Percentiles rank a stretch among this genome's conserved stretches.
These are phyloP conservation scores for Equus przewalskii DNA, from an alignment of 2,113 vertebrate genomes.

Conservation along the genomic window DNA sequence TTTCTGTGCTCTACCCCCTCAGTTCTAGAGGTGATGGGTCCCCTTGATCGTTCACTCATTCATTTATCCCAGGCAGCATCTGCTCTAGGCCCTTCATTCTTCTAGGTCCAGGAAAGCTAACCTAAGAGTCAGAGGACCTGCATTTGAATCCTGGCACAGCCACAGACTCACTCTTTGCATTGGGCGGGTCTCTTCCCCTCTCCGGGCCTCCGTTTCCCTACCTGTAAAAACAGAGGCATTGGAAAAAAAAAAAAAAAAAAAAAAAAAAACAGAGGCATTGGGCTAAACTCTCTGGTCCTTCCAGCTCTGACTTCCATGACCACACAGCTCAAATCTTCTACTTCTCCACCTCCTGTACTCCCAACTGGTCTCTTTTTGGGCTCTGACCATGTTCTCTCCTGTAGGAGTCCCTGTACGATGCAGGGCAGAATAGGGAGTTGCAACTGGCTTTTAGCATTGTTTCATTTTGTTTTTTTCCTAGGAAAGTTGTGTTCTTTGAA, in stretches of 20 bases:
- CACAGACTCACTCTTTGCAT: neutral
- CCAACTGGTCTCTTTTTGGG: neutral
- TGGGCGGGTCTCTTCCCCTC: neutral
- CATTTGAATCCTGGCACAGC: neutral
- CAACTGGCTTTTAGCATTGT: neutral
- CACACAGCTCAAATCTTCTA: neutral
- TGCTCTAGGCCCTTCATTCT: neutral
- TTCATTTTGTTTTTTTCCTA: neutral
- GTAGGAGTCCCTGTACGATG: neutral
- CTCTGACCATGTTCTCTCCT: neutral
- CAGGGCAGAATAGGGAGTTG: neutral
- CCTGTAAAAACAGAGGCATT: constrained; percentile 2
- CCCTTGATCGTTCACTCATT: neutral
- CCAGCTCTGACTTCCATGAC: neutral
- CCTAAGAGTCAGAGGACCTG: neutral
- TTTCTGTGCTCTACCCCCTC: neutral
- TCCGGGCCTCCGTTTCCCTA: neutral
- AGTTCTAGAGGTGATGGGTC: neutral
- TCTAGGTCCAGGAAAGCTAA: neutral
- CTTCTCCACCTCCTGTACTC: neutral
- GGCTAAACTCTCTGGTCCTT: neutral
- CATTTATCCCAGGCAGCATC: neutral
- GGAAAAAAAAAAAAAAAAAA: too few relatives aligned
- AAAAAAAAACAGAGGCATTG: constrained; percentile 11
- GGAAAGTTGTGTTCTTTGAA: neutral